A percentile compares a stretch with the other conserved stretches of the same genome.
These are phyloP conservation scores for Lutraria lutraria DNA, from an alignment of 2,888 invertebrate genomes.

Conservation along the genomic window DNA sequence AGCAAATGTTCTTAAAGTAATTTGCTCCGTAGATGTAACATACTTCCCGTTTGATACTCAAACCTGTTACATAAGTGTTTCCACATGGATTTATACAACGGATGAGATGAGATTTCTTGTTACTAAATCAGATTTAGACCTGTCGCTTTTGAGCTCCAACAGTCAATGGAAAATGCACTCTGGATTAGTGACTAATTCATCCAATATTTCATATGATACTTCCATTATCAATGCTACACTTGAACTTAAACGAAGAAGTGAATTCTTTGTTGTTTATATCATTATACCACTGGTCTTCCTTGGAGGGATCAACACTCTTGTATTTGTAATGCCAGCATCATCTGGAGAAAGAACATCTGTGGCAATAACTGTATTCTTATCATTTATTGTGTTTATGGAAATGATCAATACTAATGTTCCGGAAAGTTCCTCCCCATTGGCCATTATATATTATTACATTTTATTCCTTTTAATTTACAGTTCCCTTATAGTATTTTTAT, in stretches of 20 bases:
- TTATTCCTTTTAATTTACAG: conserved; percentile 54
- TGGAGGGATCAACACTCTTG: conserved; percentile 46
- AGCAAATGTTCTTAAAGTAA: conserved; percentile 35
- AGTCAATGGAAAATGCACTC: neutral
- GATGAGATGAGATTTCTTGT: conserved; percentile 19
- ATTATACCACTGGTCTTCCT: conserved; percentile 54
- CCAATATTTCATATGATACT: neutral
- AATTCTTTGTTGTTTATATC: conserved; percentile 53
- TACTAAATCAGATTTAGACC: neutral
- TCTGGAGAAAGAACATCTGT: conserved; percentile 64
- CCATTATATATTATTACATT: conserved; percentile 54
- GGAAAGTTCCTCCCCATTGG: conserved; percentile 60
- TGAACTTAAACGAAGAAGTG: conserved; percentile 41
- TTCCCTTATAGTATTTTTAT: conserved; percentile 47
- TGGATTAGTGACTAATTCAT: neutral
- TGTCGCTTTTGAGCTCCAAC: neutral
- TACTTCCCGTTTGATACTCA: conserved; percentile 63
- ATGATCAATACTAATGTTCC: conserved; percentile 61
- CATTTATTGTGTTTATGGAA: conserved; percentile 65
- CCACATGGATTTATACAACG: neutral
- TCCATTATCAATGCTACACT: conserved; percentile 9
- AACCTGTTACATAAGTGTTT: conserved; percentile 39
- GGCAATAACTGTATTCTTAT: conserved; percentile 62
- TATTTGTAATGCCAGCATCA: conserved; percentile 54
- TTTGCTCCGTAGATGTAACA: conserved; percentile 57